Evolutionary conservation across 2,113 vertebrate genomes (phyloP), one percentile per base, ranked within the genome.

Genomic region (Danionella cerebrum): DNA sequence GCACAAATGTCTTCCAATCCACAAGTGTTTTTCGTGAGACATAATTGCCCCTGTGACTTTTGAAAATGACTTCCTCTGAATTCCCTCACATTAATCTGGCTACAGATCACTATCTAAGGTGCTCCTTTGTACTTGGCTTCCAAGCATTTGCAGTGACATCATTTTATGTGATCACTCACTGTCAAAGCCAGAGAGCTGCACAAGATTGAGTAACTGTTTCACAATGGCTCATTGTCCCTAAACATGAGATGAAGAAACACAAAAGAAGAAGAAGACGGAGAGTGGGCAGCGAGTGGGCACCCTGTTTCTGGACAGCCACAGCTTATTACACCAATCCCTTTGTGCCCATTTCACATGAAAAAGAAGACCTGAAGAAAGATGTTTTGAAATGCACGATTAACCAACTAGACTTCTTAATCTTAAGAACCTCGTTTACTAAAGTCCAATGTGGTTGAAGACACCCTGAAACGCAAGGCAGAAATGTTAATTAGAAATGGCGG

Each of bases 141-240:
- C 76, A 70, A 77, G 78, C 80, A 79, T 76, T 80, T 79, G 73
- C 67, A 76, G 78, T 88, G 84, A 88, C 84, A 86, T 88, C 80
- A 87, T 79, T 76, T 80, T 71, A 82, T 81, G 80, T 71, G 78
- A 84, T 87, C 80, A 74, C 71, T 87, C 68, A 75, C 76, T 85
- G 81, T 84, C 83, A 79, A 68, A 70, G 72, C 80, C 76, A 64
- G 74, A 60, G 57, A 58, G 31, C 70, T 39, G 53, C 9, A 19
- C 48, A 63, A 82, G 85, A 84, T 85, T 81, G 62, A 84, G 84
- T 86, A 75, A 80, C 86, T 27, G 52, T 55, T 62, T 57, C 78
- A 86, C 84, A 88, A 85, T 79, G 80, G 70, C 29, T 59, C 77
- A 79, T 87, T 88, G 84, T 89, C 69, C 72, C 69, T 66, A 44